Conservation (phyloP, 1,140 invertebrate genomes). For the Piezodorus guildinii region DNA sequence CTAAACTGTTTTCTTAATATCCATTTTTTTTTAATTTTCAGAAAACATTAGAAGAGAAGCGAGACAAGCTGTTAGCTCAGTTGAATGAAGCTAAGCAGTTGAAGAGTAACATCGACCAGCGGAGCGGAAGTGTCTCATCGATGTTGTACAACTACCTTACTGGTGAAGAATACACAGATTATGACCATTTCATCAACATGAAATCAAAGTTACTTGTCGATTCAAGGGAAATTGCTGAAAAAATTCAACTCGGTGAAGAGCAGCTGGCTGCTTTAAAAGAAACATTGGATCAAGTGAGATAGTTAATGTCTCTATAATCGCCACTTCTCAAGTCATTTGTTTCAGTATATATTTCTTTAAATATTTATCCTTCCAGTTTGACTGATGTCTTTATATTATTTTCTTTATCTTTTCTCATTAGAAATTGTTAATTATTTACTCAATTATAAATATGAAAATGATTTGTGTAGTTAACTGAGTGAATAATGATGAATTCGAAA, state of each 20-base stretch:
- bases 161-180: conserved; percentile 66
- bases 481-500: neutral
- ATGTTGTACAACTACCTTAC: conserved; percentile 64
- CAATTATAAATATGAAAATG: neutral
- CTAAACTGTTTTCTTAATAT: neutral
- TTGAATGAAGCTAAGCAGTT: conserved; percentile 73
- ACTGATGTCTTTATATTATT: neutral
- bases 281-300: conserved; percentile 31
- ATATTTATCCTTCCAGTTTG: neutral
- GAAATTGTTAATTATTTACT: conserved; percentile 3
- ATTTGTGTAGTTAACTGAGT: neutral
- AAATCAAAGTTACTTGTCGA: conserved; percentile 84
- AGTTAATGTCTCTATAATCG: neutral
- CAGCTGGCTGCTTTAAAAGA: conserved; percentile 64
- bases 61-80: conserved; percentile 65
- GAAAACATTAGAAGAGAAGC: conserved; percentile 63
- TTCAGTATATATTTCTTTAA: neutral
- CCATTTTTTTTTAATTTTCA: conserved; percentile 34
- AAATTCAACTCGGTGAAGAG: conserved; percentile 76
- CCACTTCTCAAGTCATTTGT: conserved; percentile 1
- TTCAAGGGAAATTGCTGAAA: conserved; percentile 71
- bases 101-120: conserved; percentile 71
- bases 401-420: neutral
- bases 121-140: conserved; percentile 60
- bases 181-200: conserved; percentile 81